phyloP scores from a whole-genome alignment of 2,888 invertebrate species.

The Lepidocyrtinus sp. region DNA sequence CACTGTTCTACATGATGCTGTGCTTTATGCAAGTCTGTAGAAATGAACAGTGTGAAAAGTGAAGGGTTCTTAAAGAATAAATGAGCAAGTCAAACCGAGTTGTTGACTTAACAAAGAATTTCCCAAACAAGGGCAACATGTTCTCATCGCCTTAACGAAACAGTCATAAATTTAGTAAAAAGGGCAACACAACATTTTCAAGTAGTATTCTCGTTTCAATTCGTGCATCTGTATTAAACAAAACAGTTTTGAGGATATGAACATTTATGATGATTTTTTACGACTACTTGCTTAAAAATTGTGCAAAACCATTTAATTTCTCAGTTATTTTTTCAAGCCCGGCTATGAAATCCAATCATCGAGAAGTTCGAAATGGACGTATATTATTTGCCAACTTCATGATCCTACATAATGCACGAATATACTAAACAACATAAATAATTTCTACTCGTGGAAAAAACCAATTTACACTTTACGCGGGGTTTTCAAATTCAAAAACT shows the following conservation, averaged over 20 bases:
- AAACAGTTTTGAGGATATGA: neutral
- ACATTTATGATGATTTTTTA: neutral
- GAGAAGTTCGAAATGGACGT: neutral
- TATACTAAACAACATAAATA: too few relatives aligned
- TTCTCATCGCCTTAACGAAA: conserved; percentile 13
- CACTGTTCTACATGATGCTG: neutral
- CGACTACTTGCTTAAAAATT: too few relatives aligned
- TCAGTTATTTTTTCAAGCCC: too few relatives aligned
- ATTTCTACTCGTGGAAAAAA: too few relatives aligned
- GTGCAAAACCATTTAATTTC: too few relatives aligned
- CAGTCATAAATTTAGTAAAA: conserved; percentile 28
- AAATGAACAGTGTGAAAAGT: too few relatives aligned
- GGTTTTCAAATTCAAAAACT: too few relatives aligned
- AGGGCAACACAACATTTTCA: neutral
- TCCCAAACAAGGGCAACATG: conserved; percentile 48
- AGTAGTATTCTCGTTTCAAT: neutral
- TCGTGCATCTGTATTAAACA: neutral
- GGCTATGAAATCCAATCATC: too few relatives aligned
- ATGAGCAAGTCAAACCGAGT: conserved; percentile 35
- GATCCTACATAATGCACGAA: too few relatives aligned
- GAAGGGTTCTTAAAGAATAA: conserved; percentile 22
- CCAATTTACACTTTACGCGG: too few relatives aligned
- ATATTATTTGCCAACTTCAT: neutral
- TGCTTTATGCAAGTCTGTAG: neutral
- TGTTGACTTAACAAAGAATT: conserved; percentile 37